Base-by-base conservation (phyloP, 1,140 invertebrate genomes). In the Lepidurus packardi region DNA sequence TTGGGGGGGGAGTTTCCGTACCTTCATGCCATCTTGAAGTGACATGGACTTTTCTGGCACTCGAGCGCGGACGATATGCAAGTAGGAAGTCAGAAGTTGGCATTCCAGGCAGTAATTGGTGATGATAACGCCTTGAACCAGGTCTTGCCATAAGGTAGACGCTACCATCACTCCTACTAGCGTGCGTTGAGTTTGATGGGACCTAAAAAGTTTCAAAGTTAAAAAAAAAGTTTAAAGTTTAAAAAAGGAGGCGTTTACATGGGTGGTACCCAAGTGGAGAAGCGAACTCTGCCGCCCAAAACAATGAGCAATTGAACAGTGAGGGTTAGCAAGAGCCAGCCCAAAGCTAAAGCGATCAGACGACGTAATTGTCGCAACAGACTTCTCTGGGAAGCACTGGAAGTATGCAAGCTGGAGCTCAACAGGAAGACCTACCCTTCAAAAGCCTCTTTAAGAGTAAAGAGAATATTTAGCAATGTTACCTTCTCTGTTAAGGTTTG, bases 401-500 rank as follows among this genome's bases (percentile, higher is more conserved):
- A 45, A 75, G 73, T 74, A 24, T 74, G 25, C 25, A 74, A 75
- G 21, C 78, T 75, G 21, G 78, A 74, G 13, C 73, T 78, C 4
- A 78, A 44, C 41, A 78, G 75, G 44, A 78, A 78, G 7, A 74
- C 78, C 78, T 78, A 42, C 2, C 0, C 73, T 8, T n/a, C 41
- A 34, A 5, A n/a, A n/a, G n/a, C n/a, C n/a, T n/a, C n/a, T n/a
- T n/a, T n/a, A n/a, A n/a, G n/a, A n/a, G n/a, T n/a, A n/a, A n/a
- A n/a, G n/a, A n/a, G n/a, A n/a, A n/a, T n/a, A n/a, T n/a, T n/a
- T n/a, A n/a, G n/a, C n/a, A n/a, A n/a, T n/a, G 42, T 47, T 77
- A 78, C 78, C 43, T 78, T 78, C n/a, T 78, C 78, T 25, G 75
- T 74, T 42, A 78, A 47, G 43, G 78, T 78, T 75, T 78, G 78